Evolutionary conservation across 2,797 vertebrate species (phyloP).

Genomic region (Onychomys torridus): DNA sequence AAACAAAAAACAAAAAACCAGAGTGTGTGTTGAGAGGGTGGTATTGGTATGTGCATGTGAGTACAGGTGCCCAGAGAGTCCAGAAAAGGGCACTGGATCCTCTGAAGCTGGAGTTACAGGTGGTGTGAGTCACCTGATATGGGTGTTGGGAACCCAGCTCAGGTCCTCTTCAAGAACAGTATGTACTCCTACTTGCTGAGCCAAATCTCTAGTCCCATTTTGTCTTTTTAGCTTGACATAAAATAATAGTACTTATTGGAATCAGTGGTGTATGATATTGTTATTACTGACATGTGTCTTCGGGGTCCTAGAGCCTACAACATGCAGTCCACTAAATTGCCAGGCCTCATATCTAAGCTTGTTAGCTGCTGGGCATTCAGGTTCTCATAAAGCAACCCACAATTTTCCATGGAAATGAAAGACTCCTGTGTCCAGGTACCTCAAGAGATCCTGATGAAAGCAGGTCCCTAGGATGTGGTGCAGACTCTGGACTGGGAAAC

Average conservation of each 20-base stretch:
- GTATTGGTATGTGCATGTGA: background rate
- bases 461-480: background rate
- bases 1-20: no score
- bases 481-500: background rate
- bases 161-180: background rate
- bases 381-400: background rate
- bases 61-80: background rate
- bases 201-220: background rate
- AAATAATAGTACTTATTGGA: conserved; percentile 35
- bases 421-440: background rate
- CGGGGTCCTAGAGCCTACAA: conserved; percentile 9
- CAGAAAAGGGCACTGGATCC: background rate
- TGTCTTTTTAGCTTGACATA: background rate
- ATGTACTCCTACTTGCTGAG: background rate
- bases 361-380: conserved; percentile 19
- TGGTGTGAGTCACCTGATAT: background rate
- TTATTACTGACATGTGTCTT: background rate
- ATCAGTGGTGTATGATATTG: background rate
- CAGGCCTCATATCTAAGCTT: background rate
- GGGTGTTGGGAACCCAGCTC: background rate
- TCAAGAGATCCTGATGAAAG: conserved; percentile 34
- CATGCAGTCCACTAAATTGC: conserved; percentile 1
- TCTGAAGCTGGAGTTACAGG: background rate
- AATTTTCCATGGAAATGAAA: background rate
- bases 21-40: background rate